phyloP scores from a whole-genome alignment of 2,113 vertebrate species.

The Ellobius talpinus region DNA sequence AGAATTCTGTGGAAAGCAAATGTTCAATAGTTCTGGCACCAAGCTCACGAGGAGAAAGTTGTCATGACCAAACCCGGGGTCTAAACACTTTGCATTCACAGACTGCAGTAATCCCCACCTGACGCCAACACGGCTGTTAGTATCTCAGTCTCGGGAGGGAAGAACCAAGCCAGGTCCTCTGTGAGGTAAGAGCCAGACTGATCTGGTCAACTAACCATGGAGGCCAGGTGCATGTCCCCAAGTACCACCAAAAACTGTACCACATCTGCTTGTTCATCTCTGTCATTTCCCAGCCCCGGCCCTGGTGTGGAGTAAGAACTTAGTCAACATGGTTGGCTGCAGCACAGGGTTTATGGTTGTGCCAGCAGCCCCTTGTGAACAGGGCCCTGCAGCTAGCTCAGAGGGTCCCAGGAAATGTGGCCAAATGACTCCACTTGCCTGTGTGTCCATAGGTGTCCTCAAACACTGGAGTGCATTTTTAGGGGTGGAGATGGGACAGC shows the following conservation, averaged over 20 bases:
- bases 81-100: neutral
- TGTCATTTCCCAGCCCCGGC: neutral
- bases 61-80: neutral
- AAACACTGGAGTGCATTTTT: neutral
- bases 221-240: accelerated
- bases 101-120: neutral
- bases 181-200: neutral
- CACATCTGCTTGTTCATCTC: accelerated
- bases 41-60: neutral
- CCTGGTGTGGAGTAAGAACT: neutral
- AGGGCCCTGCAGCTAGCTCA: neutral
- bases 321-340: too few relatives aligned
- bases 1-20: neutral
- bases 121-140: accelerated
- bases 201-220: neutral
- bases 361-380: neutral
- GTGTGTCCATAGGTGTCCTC: neutral
- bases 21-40: neutral
- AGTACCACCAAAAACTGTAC: neutral
- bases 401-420: neutral
- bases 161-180: neutral
- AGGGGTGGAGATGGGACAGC: neutral
- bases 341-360: neutral
- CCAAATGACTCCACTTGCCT: neutral
- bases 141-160: neutral